phyloP scores from a whole-genome alignment of 2,888 invertebrate species.

The Graphium colonna region DNA sequence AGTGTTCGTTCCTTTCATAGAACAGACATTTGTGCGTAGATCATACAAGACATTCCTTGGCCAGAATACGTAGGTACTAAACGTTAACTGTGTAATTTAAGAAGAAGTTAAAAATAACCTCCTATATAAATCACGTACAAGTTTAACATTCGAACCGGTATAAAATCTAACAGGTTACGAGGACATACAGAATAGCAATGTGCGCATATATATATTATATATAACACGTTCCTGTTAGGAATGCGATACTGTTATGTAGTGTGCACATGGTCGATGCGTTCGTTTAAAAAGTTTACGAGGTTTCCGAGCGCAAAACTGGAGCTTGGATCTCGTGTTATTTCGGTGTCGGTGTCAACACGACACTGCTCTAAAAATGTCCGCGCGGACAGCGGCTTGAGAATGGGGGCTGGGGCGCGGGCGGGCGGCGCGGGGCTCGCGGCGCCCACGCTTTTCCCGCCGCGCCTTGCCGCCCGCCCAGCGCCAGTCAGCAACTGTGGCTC shows the following conservation, averaged over 20 bases:
- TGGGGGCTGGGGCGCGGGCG: slow-evolving; percentile 32
- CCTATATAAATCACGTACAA: not conserved
- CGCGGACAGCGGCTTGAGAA: slow-evolving; percentile 41
- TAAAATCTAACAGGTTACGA: not conserved
- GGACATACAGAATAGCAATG: not conserved
- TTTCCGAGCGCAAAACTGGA: slow-evolving; percentile 53
- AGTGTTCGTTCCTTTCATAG: too few species aligned
- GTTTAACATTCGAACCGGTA: not conserved
- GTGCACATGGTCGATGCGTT: slow-evolving; percentile 20
- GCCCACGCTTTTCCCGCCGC: slow-evolving; percentile 70
- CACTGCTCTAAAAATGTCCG: slow-evolving; percentile 76
- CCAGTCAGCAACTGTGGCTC: slow-evolving; percentile 78
- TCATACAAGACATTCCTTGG: not conserved
- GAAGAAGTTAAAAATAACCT: not conserved
- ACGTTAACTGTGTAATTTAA: not conserved
- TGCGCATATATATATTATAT: not conserved
- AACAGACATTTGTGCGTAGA: too few species aligned
- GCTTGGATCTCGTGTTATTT: slow-evolving; percentile 70
- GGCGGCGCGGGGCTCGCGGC: slow-evolving; percentile 42
- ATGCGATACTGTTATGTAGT: not conserved
- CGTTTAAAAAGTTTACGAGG: slow-evolving; percentile 47
- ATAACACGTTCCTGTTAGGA: not conserved
- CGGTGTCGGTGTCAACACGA: slow-evolving; percentile 78
- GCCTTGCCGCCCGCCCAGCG: slow-evolving; percentile 73
- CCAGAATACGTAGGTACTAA: not conserved